A percentile compares a stretch with the other conserved stretches of the same genome.
Evolutionary conservation across 2,113 vertebrate species (phyloP).

Genomic region (Sapayoa aenigma): DNA sequence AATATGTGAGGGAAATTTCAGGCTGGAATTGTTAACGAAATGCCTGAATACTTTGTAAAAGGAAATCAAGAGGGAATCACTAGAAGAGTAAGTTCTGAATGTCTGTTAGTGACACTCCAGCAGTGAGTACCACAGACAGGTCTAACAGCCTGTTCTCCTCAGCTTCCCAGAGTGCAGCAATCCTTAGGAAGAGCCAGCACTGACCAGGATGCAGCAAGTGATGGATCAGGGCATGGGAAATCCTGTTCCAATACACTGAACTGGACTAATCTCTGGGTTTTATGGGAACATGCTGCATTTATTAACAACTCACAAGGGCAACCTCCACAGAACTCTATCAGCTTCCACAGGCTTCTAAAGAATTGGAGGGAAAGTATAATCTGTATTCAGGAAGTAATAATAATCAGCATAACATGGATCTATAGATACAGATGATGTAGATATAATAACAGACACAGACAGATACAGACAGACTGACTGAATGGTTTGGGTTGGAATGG

Average conservation of each 20-base stretch:
- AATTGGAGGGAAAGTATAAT: not conserved
- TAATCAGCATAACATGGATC: not conserved
- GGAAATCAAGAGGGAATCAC: not conserved
- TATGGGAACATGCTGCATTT: not conserved
- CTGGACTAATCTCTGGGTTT: not conserved
- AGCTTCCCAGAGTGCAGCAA: not conserved
- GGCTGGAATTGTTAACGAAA: not conserved
- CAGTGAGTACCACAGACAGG: not conserved
- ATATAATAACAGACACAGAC: not conserved
- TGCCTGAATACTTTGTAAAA: not conserved
- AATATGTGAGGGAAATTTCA: not conserved
- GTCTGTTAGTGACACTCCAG: not conserved
- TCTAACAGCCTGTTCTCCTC: not conserved
- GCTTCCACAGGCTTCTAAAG: not conserved
- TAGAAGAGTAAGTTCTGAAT: not conserved
- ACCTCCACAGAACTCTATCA: not conserved
- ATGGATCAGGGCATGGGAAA: not conserved
- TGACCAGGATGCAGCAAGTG: fast-evolving
- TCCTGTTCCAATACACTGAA: not conserved
- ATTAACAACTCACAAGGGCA: not conserved
- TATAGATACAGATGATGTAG: not conserved
- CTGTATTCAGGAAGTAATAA: not conserved
- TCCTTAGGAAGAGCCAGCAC: not conserved
- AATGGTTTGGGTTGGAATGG: not conserved
- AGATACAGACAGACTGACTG: not conserved